phyloP scores from a whole-genome alignment of 2,888 invertebrate genomes.

The Theretra japonica region DNA sequence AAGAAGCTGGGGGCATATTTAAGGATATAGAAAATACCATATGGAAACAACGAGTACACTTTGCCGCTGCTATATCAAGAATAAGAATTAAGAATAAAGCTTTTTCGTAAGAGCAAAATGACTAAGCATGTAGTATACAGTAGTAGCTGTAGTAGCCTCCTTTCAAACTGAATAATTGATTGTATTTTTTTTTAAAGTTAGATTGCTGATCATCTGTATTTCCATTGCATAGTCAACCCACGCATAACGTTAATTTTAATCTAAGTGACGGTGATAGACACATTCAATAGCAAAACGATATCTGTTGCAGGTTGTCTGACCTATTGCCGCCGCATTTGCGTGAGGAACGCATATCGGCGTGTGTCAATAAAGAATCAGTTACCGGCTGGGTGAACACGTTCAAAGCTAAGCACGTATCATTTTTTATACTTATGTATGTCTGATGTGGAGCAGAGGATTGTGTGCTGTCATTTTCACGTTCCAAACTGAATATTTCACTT shows the following conservation, averaged over 20 bases:
- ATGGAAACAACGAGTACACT: conserved; percentile 87
- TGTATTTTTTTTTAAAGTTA: too few relatives aligned
- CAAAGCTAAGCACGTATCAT: conserved; percentile 84
- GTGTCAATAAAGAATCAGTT: conserved; percentile 82
- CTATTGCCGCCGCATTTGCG: conserved; percentile 89
- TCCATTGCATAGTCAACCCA: too few relatives aligned
- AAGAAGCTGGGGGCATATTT: conserved; percentile 65
- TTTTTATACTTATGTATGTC: not conserved
- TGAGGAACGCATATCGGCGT: conserved; percentile 87
- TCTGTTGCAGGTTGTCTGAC: conserved; percentile 81
- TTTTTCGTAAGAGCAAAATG: conserved; percentile 73
- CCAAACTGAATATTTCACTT: not conserved
- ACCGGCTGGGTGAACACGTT: conserved; percentile 93
- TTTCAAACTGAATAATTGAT: too few relatives aligned
- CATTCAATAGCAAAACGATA: not conserved
- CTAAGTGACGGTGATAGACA: too few relatives aligned
- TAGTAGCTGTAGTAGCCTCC: not conserved
- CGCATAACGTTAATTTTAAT: too few relatives aligned
- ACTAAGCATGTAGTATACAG: not conserved
- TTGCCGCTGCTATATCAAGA: conserved; percentile 91
- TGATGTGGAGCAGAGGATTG: not conserved
- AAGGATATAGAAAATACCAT: conserved; percentile 86
- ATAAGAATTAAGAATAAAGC: conserved; percentile 91
- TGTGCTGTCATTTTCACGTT: not conserved
- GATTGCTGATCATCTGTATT: too few relatives aligned